Evolutionary conservation across 2,113 vertebrate species (phyloP).

Genomic region (Boleophthalmus pectinirostris): DNA sequence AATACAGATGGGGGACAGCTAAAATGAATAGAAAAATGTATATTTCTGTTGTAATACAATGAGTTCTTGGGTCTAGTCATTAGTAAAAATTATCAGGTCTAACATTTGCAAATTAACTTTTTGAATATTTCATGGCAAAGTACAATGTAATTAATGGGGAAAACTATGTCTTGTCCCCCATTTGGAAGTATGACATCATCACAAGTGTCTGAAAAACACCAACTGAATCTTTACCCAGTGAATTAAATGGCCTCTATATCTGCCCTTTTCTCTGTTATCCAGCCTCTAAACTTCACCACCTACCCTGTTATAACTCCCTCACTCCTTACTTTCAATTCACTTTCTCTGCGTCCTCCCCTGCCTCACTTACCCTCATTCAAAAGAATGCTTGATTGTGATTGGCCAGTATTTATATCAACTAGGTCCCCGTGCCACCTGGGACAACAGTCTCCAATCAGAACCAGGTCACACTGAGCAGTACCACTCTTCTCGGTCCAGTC

Average conservation of each 20-base stretch:
- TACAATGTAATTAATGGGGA: too few species aligned
- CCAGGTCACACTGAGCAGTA: constrained; percentile 74
- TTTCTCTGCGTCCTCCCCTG: constrained; percentile 37
- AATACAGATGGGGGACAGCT: too few species aligned
- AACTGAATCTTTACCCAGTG: too few species aligned
- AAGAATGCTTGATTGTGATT: constrained; percentile 72
- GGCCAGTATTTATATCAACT: constrained; percentile 83
- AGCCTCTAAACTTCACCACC: constrained; percentile 29
- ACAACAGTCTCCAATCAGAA: constrained; percentile 76
- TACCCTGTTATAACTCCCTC: constrained; percentile 45
- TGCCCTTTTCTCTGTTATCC: constrained; percentile 14
- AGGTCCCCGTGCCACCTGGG: constrained; percentile 81
- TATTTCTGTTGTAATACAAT: too few species aligned
- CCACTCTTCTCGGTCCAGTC: constrained; percentile 57
- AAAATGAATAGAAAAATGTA: too few species aligned
- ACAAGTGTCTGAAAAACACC: too few species aligned
- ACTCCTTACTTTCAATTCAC: constrained; percentile 53
- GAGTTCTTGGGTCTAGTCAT: too few species aligned
- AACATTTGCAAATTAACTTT: too few species aligned
- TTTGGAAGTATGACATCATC: too few species aligned
- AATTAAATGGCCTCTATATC: constrained; percentile 5
- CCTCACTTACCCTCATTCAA: constrained; percentile 68
- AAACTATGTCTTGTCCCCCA: too few species aligned
- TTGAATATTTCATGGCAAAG: too few species aligned
- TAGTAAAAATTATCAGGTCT: too few species aligned